phyloP scores from a whole-genome alignment of 2,888 invertebrate species.

The Sarcophaga caerulescens region DNA sequence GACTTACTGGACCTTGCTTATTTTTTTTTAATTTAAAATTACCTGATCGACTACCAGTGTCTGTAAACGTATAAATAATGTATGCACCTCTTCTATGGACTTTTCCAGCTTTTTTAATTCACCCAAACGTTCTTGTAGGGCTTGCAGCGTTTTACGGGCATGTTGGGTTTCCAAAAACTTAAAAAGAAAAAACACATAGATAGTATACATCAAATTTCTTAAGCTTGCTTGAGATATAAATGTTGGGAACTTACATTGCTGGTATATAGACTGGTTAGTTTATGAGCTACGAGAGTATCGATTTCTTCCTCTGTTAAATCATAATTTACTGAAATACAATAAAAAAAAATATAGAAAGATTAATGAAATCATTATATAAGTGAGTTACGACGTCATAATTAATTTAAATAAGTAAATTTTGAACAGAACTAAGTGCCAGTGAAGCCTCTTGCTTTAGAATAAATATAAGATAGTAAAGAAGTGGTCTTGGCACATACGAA shows the following conservation, averaged over 20 bases:
- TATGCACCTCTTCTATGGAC: conserved; percentile 61
- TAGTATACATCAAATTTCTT: too few species aligned
- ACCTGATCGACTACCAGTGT: conserved; percentile 57
- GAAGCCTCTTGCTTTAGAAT: too few species aligned
- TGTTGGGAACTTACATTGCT: conserved; percentile 51
- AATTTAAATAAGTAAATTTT: too few species aligned
- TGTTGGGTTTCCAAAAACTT: conserved; percentile 65
- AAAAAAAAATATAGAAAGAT: neutral
- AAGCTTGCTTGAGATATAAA: too few species aligned
- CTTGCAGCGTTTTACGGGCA: conserved; percentile 53
- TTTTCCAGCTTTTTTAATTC: conserved; percentile 61
- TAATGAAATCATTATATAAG: neutral
- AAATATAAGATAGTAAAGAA: too few species aligned
- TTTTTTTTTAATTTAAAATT: neutral
- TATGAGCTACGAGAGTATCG: conserved; percentile 55
- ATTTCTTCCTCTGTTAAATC: conserved; percentile 62
- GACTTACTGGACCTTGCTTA: too few species aligned
- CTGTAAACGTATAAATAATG: conserved; percentile 56
- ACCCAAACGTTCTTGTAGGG: conserved; percentile 52
- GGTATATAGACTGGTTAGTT: conserved; percentile 47
- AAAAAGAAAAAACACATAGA: neutral
- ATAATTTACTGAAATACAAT: conserved; percentile 56
- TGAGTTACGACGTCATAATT: neutral
- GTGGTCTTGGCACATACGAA: too few species aligned
- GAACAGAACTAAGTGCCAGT: too few species aligned